A percentile compares a stretch with the other conserved stretches of the same genome.
These are phyloP conservation scores for Eurosta solidaginis DNA, from an alignment of 1,140 invertebrate species.

Conservation along the genomic window DNA sequence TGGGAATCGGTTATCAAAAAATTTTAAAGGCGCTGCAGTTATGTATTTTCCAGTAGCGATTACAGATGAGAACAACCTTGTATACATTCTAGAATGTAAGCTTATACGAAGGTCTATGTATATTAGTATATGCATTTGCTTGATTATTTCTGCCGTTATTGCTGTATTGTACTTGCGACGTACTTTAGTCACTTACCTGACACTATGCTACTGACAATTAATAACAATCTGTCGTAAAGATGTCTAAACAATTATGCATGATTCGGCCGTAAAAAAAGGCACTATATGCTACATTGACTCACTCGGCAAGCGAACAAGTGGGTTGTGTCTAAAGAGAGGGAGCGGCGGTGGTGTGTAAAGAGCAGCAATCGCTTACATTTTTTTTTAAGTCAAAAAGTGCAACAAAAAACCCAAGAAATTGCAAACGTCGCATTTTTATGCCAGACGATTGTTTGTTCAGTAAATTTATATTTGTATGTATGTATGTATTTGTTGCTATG, in stretches of 20 bases:
- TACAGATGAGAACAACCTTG: neutral
- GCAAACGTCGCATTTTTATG: neutral
- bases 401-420: neutral
- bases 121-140: no score
- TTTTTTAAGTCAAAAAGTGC: neutral
- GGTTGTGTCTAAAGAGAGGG: no score
- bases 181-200: neutral
- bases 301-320: neutral
- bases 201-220: conserved; percentile 23
- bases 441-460: neutral
- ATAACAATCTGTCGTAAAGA: conserved; percentile 26
- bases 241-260: conserved; percentile 27
- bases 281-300: neutral
- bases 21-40: neutral
- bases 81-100: neutral
- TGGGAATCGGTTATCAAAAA: neutral
- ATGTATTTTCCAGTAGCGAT: neutral
- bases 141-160: neutral
- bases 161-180: neutral
- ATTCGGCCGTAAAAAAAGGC: neutral
- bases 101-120: no score
- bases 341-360: neutral
- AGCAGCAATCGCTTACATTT: neutral
- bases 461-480: neutral
- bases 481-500: neutral